Evolutionary conservation across 2,797 vertebrate genomes (phyloP), one percentile per base, ranked within the genome.

Genomic region (Coilia nasus): DNA sequence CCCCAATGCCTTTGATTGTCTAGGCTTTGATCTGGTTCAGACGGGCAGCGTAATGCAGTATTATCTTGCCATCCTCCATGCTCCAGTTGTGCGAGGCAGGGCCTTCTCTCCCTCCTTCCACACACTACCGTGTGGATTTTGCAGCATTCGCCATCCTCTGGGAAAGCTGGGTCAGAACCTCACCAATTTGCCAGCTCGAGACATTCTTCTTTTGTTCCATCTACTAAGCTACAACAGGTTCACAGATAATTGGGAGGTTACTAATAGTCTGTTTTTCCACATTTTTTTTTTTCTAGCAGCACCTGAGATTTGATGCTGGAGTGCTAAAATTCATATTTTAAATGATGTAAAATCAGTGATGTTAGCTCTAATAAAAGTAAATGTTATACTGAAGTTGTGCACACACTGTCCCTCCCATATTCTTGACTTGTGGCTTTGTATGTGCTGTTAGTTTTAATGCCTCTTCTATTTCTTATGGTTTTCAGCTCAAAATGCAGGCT

Each of bases 1-100:
- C 50, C 91, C 87, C 91, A 94, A 92, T 93, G 93, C 91, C 93
- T 94, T 94, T 94, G 93, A 94, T 94, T 95, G 94, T 94, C 92
- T 94, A 67, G 44, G 86, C 94, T 94, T 94, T 95, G 94, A 95
- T 95, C 93, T 94, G 91, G 91, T 92, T 90, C 62, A 90, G 91
- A 91, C 90, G 9, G 91, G 92, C 91, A 92, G 71, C 93, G 93
- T 94, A 94, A 92, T 91, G 93, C 91, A 89, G 91, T 87, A 89
- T 93, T 94, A 93, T 93, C 92, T 91, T 90, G 87, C 90, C 85
- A 91, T 92, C 91, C 94, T 94, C 93, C 92, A 91, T 91, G 91
- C 91, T 78, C 85, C 89, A 91, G 93, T 90, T 89, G 89, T 88
- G 84, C 89, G 92, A 78, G 57, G 57, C 57, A 59, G 57, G 57